phyloP scores from a whole-genome alignment of 2,797 vertebrate species.

The Notolepis coatsorum region DNA sequence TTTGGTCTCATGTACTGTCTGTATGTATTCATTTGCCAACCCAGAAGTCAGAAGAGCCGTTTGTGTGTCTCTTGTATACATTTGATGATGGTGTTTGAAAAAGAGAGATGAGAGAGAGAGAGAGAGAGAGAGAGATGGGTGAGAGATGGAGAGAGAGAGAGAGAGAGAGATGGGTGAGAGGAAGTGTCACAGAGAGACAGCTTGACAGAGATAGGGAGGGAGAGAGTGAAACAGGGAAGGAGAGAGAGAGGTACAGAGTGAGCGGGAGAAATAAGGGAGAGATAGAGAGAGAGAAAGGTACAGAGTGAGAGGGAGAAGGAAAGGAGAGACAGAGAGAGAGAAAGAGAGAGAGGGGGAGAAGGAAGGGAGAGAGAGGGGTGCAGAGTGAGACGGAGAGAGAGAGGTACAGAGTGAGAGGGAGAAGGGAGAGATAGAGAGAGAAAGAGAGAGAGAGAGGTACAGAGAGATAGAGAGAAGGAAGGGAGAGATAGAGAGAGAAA shows the following conservation, averaged over 20 bases:
- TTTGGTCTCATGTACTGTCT: no score
- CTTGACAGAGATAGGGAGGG: neutral
- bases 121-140: neutral
- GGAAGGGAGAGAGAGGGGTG: slow-evolving; percentile 50
- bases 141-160: neutral
- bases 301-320: neutral
- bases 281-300: neutral
- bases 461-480: no score
- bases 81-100: neutral
- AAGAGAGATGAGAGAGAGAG: neutral
- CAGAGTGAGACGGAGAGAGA: no score
- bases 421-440: no score
- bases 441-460: neutral
- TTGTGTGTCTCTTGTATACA: neutral
- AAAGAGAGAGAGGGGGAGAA: neutral
- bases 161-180: neutral
- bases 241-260: neutral
- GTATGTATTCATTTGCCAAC: neutral
- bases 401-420: no score
- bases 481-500: no score
- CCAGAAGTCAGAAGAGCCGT: neutral
- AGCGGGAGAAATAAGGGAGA: neutral
- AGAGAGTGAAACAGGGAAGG: neutral
- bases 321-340: neutral
- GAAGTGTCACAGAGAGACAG: neutral